A percentile compares a stretch with the other conserved stretches of the same genome.
These are phyloP conservation scores for Phortica variegata DNA, from an alignment of 1,140 invertebrate species.

Conservation along the genomic window DNA sequence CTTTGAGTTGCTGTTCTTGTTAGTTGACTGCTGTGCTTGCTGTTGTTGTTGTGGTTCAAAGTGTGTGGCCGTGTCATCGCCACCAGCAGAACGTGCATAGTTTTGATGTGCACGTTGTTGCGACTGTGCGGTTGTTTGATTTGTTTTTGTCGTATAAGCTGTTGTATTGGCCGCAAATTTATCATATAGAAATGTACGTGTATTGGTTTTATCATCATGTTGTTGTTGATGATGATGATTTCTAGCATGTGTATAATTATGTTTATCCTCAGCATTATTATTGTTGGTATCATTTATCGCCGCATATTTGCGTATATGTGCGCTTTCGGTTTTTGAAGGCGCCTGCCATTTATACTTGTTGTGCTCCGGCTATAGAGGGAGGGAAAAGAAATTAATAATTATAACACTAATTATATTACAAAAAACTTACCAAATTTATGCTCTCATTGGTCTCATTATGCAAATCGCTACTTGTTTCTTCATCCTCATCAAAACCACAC, in stretches of 20 bases:
- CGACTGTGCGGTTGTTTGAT: conserved; percentile 14
- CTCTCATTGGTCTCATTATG: conserved; percentile 16
- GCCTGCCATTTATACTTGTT: conserved; percentile 40
- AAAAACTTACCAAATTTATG: too few relatives aligned
- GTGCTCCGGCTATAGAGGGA: conserved; percentile 23
- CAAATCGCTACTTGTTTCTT: conserved; percentile 18
- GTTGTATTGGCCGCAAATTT: conserved; percentile 22
- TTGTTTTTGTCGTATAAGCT: conserved; percentile 14
- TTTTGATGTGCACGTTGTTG: conserved; percentile 1
- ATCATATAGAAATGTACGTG: conserved; percentile 23
- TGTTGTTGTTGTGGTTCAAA: conserved; percentile 1
- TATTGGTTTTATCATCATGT: conserved; percentile 29
- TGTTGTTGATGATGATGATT: conserved; percentile 5
- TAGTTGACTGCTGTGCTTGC: conserved; percentile 10
- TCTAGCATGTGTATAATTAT: conserved; percentile 24
- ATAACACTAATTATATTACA: neutral
- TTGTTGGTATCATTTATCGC: conserved; percentile 35
- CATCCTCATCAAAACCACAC: conserved; percentile 50
- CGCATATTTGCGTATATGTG: conserved; percentile 22
- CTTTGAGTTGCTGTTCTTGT: conserved; percentile 34
- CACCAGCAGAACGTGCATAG: neutral
- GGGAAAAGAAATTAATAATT: neutral
- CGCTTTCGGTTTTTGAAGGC: conserved; percentile 23
- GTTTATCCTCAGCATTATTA: conserved; percentile 30
- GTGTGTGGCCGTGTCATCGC: neutral